Conservation (phyloP, 2,797 vertebrate genomes). For the Cryptoprocta ferox region DNA sequence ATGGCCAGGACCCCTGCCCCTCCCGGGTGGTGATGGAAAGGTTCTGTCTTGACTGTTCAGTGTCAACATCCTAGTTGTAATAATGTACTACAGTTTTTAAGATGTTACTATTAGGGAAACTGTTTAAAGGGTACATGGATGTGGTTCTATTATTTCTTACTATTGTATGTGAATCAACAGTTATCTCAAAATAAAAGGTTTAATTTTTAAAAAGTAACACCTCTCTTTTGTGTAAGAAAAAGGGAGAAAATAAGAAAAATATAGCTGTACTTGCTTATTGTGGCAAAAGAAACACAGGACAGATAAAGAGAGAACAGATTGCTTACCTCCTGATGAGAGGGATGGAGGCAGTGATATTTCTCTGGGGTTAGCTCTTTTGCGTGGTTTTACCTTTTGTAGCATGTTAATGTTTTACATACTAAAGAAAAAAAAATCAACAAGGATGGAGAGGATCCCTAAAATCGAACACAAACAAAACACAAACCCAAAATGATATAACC, state of each 20-base stretch:
- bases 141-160: not conserved
- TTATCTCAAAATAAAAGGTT: not conserved
- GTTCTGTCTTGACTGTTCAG: not conserved
- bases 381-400: not conserved
- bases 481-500: not conserved
- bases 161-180: not conserved
- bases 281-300: not conserved
- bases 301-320: not conserved
- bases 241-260: not conserved
- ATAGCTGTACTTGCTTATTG: not conserved
- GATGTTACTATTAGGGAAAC: not conserved
- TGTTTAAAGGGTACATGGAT: not conserved
- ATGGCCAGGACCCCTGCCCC: fast-evolving
- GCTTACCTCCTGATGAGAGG: not conserved
- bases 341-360: not conserved
- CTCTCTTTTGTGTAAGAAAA: not conserved
- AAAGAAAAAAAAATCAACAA: not conserved
- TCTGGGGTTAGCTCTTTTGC: not conserved
- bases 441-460: not conserved
- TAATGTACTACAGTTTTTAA: not conserved
- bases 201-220: not conserved
- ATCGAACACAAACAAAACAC: not conserved
- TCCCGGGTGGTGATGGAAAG: fast-evolving
- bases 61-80: not conserved
- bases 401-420: not conserved